Conservation (phyloP, 1,140 invertebrate genomes). For the Campoletis sonorensis region DNA sequence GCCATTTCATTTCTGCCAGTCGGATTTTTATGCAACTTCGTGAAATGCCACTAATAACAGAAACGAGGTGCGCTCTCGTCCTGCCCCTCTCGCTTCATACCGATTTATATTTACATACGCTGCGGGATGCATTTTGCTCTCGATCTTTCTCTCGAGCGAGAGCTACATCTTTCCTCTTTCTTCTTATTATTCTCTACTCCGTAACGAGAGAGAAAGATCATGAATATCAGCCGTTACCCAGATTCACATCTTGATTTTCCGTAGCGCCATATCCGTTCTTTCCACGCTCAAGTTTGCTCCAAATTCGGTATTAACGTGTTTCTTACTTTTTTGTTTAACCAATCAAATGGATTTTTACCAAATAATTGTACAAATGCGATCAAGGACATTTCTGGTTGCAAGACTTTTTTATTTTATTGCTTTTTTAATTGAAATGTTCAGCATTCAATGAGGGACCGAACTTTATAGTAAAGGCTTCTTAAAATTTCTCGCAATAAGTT, state of each 20-base stretch:
- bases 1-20: conserved; percentile 66
- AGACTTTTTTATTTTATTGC: neutral
- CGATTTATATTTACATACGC: conserved; percentile 63
- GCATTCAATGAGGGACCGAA: too few relatives aligned
- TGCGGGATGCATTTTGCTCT: conserved; percentile 49
- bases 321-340: neutral
- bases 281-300: neutral
- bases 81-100: neutral
- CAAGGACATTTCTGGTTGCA: too few relatives aligned
- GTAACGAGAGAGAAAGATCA: conserved; percentile 49
- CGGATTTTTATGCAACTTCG: conserved; percentile 60
- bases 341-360: neutral
- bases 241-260: conserved; percentile 51
- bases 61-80: conserved; percentile 34
- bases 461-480: too few relatives aligned
- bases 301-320: neutral
- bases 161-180: conserved; percentile 9
- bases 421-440: too few relatives aligned
- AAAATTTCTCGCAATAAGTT: too few relatives aligned
- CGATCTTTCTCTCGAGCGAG: conserved; percentile 24
- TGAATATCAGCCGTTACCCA: conserved; percentile 65
- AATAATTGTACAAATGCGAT: too few relatives aligned
- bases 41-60: conserved; percentile 68
- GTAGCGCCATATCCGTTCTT: neutral
- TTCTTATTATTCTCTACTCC: neutral